phyloP scores from a whole-genome alignment of 2,797 vertebrate species.

The Antennarius maculatus region DNA sequence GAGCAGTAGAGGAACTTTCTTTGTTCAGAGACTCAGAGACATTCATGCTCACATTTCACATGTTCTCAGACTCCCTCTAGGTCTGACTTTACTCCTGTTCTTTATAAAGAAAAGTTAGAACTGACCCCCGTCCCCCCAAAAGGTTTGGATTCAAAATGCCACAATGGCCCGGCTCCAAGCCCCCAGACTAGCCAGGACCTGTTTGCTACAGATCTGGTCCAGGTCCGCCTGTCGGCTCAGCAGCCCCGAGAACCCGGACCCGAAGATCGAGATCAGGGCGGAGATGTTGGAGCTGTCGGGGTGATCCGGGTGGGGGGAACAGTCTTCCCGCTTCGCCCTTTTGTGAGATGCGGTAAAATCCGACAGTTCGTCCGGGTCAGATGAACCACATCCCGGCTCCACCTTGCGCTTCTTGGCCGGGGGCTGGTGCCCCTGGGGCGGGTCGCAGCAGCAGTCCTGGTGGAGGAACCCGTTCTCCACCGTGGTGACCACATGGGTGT shows the following conservation, averaged over 20 bases:
- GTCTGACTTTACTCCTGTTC: no score
- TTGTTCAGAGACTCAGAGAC: not conserved
- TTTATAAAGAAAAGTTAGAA: conserved; percentile 14
- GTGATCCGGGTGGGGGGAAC: conserved; percentile 75
- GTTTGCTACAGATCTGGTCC: conserved; percentile 94
- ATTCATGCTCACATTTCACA: not conserved
- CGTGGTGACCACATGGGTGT: conserved; percentile 98
- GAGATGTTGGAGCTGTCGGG: conserved; percentile 94
- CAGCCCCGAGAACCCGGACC: conserved; percentile 92
- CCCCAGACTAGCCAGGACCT: conserved; percentile 93
- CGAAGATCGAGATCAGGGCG: conserved; percentile 97
- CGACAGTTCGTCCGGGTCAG: conserved; percentile 81
- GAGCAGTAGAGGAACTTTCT: not conserved
- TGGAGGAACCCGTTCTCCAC: conserved; percentile 95
- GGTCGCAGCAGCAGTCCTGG: conserved; percentile 90
- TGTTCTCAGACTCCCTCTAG: not conserved
- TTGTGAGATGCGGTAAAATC: conserved; percentile 87
- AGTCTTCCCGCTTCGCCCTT: conserved; percentile 90
- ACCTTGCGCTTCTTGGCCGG: conserved; percentile 83
- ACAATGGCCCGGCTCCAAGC: conserved; percentile 96
- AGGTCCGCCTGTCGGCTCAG: conserved; percentile 92
- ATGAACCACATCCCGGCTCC: conserved; percentile 79
- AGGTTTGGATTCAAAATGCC: conserved; percentile 85
- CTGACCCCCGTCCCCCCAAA: conserved; percentile 44
- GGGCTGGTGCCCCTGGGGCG: conserved; percentile 74